A percentile compares a stretch with the other conserved stretches of the same genome.
Conservation (phyloP, 2,797 vertebrate species). For the Jordanella pulchra region DNA sequence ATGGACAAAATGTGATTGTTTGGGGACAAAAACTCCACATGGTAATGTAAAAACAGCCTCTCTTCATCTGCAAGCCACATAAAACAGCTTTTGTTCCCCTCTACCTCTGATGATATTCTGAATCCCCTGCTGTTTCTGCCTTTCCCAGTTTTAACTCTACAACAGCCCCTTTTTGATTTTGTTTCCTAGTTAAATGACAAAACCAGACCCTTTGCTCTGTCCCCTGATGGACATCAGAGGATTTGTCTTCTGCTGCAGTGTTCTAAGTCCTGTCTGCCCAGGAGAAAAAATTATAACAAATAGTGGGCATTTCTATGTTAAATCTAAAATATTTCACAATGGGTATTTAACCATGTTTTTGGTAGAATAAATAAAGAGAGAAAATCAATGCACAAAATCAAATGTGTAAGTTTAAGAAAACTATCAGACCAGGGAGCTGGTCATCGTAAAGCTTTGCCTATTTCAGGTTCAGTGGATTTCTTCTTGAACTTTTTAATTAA, state of each 20-base stretch:
- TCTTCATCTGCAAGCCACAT: slow-evolving; percentile 44
- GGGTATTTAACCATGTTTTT: not conserved
- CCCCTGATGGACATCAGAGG: slow-evolving; percentile 42
- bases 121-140: slow-evolving; percentile 26
- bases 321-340: not conserved
- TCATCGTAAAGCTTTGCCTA: not conserved
- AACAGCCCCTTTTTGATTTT: slow-evolving; percentile 58
- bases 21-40: slow-evolving; percentile 55
- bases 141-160: slow-evolving; percentile 55
- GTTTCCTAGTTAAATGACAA: slow-evolving; percentile 57
- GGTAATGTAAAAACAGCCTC: slow-evolving; percentile 50
- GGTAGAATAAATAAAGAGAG: slow-evolving; percentile 3
- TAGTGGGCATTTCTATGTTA: slow-evolving; percentile 50
- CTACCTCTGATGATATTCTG: slow-evolving; percentile 27
- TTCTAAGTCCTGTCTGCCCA: slow-evolving; percentile 54
- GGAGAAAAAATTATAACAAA: slow-evolving; percentile 60
- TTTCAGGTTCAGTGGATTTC: not conserved
- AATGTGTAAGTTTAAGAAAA: slow-evolving; percentile 7
- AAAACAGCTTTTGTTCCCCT: slow-evolving; percentile 37
- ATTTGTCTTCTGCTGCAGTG: slow-evolving; percentile 44
- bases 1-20: slow-evolving; percentile 62
- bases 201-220: slow-evolving; percentile 37
- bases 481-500: not conserved
- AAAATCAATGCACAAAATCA: slow-evolving; percentile 12
- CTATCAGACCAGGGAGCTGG: not conserved